These are phyloP conservation scores for Andricus curvator DNA, from an alignment of 2,888 invertebrate genomes.

Conservation along the genomic window DNA sequence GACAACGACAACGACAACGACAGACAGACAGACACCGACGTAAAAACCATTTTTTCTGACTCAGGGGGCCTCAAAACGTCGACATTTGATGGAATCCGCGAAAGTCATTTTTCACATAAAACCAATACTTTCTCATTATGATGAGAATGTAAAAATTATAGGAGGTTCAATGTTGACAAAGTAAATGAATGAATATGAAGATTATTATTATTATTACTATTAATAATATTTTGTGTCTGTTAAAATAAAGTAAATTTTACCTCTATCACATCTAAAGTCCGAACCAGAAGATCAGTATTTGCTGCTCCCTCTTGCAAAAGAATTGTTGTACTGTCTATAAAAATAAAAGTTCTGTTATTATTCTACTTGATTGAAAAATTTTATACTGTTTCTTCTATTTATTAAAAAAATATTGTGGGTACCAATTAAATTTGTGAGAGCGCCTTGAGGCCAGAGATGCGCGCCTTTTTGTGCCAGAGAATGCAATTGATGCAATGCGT, in stretches of 20 bases:
- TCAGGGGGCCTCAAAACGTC: no score
- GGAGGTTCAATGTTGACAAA: no score
- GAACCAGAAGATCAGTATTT: conserved; percentile 77
- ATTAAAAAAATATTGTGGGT: conserved; percentile 39
- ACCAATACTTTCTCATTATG: no score
- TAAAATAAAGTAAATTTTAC: conserved; percentile 55
- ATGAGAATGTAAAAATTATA: no score
- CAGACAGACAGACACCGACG: no score
- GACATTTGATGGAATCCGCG: no score
- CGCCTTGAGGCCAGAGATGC: conserved; percentile 87
- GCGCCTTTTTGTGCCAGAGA: conserved; percentile 86
- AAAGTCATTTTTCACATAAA: no score
- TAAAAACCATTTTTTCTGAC: no score
- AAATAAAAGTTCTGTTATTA: conserved; percentile 30
- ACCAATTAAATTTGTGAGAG: conserved; percentile 78
- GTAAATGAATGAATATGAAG: no score
- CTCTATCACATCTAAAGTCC: conserved; percentile 79
- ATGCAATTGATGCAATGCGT: conserved; percentile 84
- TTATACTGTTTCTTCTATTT: background rate
- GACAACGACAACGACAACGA: no score
- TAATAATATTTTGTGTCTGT: background rate
- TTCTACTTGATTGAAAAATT: background rate
- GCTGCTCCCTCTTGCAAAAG: conserved; percentile 72
- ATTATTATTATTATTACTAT: no score
- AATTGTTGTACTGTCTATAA: conserved; percentile 71